Evolutionary conservation across 2,888 invertebrate species (phyloP).

Genomic region (Trichogramma dendrolimi): DNA sequence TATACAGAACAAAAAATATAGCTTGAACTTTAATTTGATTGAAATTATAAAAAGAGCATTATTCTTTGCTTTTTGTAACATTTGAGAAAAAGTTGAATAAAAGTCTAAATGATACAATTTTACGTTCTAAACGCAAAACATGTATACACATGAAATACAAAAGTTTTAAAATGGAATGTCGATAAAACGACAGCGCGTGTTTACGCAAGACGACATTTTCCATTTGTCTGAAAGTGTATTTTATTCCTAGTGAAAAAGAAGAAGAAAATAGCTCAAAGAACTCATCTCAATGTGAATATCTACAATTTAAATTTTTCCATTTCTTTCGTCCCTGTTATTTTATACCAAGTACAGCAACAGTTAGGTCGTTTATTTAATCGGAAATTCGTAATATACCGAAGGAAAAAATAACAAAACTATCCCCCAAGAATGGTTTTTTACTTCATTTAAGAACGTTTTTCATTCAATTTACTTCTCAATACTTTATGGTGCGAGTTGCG

Average conservation of each 20-base stretch:
- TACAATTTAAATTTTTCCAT: too few species aligned
- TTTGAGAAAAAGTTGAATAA: too few species aligned
- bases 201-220: slow-evolving; percentile 14
- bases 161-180: slow-evolving; percentile 11
- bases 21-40: too few species aligned
- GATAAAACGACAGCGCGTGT: slow-evolving; percentile 12
- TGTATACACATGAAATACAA: background rate
- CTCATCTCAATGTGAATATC: slow-evolving; percentile 14
- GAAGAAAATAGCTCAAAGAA: slow-evolving; percentile 2
- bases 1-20: too few species aligned
- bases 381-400: slow-evolving; percentile 13
- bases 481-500: too few species aligned
- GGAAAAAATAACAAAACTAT: slow-evolving; percentile 7
- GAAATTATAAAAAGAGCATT: too few species aligned
- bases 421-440: too few species aligned
- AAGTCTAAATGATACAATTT: too few species aligned
- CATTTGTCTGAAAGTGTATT: slow-evolving; percentile 13
- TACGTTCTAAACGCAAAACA: too few species aligned
- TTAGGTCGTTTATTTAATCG: slow-evolving; percentile 7
- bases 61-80: too few species aligned
- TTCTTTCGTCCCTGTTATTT: slow-evolving; percentile 1
- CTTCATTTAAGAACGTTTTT: too few species aligned
- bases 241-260: slow-evolving; percentile 6
- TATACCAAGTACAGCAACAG: background rate
- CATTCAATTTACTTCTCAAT: too few species aligned